phyloP scores from a whole-genome alignment of 2,888 invertebrate genomes.

The Cantharis flavilabris region DNA sequence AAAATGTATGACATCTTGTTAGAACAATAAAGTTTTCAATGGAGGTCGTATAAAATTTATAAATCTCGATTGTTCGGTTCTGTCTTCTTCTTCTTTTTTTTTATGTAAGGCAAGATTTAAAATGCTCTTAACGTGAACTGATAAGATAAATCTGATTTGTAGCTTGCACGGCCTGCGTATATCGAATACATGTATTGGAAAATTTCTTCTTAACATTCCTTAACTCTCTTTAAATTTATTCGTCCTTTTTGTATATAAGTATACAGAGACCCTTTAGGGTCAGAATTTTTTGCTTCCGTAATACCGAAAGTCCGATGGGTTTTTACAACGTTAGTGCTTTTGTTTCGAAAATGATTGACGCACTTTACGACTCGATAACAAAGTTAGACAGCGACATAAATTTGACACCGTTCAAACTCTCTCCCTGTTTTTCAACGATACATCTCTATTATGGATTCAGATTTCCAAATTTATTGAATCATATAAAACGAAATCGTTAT shows the following conservation, averaged over 20 bases:
- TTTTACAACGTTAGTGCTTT: slow-evolving; percentile 31
- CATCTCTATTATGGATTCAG: slow-evolving; percentile 45
- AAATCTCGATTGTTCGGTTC: slow-evolving; percentile 11
- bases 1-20: slow-evolving; percentile 19
- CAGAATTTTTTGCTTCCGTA: slow-evolving; percentile 21
- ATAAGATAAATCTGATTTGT: slow-evolving; percentile 9
- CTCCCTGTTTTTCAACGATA: slow-evolving; percentile 34
- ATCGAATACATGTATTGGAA: slow-evolving; percentile 7
- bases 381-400: slow-evolving; percentile 42
- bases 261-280: not conserved
- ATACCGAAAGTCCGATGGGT: slow-evolving; percentile 10
- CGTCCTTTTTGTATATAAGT: not conserved
- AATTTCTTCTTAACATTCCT: slow-evolving; percentile 10
- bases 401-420: slow-evolving; percentile 39
- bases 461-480: slow-evolving; percentile 46
- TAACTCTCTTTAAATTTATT: slow-evolving; percentile 6
- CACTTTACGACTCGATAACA: slow-evolving; percentile 41
- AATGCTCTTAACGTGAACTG: slow-evolving; percentile 7
- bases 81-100: not conserved
- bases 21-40: slow-evolving; percentile 18
- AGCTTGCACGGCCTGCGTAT: not conserved
- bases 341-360: slow-evolving; percentile 42
- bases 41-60: slow-evolving; percentile 14
- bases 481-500: slow-evolving; percentile 46
- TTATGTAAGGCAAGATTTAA: not conserved